Conservation (phyloP, 2,797 vertebrate genomes). For the Anguilla marmorata region DNA sequence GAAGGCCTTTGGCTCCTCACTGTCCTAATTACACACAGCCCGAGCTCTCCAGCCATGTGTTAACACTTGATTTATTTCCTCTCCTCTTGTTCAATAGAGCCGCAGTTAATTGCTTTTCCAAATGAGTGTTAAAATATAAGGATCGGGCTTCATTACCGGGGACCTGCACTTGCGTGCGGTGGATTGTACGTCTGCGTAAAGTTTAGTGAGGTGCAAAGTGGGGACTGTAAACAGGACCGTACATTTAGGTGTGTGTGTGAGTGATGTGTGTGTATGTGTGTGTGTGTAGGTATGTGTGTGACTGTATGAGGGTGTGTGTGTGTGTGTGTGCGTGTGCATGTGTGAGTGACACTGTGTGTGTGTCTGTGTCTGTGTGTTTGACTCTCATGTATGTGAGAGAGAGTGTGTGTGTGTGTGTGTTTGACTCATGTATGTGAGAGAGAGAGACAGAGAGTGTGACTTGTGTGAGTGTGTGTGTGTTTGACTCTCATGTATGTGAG, state of each 20-base stretch:
- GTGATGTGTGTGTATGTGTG: not conserved
- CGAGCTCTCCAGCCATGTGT: slow-evolving; percentile 84
- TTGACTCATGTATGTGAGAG: too few species aligned
- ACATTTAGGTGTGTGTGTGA: slow-evolving; percentile 45
- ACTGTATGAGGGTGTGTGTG: too few species aligned
- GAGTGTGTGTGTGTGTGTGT: too few species aligned
- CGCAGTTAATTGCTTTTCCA: slow-evolving; percentile 90
- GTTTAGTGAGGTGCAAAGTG: slow-evolving; percentile 64
- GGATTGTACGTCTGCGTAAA: slow-evolving; percentile 70
- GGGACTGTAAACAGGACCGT: slow-evolving; percentile 54
- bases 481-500: too few species aligned
- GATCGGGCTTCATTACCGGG: slow-evolving; percentile 82
- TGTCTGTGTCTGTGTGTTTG: too few species aligned
- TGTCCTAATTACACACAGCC: slow-evolving; percentile 86
- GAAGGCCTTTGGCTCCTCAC: slow-evolving; percentile 79
- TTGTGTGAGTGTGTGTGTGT: too few species aligned
- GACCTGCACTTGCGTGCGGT: slow-evolving; percentile 63
- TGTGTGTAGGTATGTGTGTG: not conserved
- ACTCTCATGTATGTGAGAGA: too few species aligned
- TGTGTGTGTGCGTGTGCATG: not conserved
- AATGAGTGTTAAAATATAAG: slow-evolving; percentile 85
- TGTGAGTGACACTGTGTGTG: too few species aligned
- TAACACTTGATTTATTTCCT: slow-evolving; percentile 95
- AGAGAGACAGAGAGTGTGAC: too few species aligned
- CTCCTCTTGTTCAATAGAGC: slow-evolving; percentile 79